Conservation (phyloP, 2,113 vertebrate species). For the Heterocephalus glaber region DNA sequence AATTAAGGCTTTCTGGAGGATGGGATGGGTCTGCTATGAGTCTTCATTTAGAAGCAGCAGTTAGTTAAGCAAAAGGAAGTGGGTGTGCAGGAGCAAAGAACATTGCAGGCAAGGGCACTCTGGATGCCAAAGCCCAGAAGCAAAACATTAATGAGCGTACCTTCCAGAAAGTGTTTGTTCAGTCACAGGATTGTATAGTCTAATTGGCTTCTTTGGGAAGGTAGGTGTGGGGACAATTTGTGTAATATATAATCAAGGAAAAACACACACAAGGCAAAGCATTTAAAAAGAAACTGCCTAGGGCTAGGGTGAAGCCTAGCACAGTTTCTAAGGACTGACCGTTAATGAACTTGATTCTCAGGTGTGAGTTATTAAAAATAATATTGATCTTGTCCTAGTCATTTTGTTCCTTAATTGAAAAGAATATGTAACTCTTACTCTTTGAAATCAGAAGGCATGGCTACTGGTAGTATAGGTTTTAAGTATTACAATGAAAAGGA, state of each 20-base stretch:
- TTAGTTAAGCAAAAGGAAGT: not conserved
- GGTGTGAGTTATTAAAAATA: not conserved
- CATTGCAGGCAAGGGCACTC: not conserved
- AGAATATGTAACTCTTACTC: not conserved
- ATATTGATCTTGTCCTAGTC: not conserved
- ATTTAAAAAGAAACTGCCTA: not conserved
- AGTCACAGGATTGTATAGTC: not conserved
- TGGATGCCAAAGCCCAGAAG: not conserved
- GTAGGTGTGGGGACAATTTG: not conserved
- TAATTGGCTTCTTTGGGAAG: not conserved
- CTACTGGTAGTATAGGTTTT: not conserved
- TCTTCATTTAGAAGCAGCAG: not conserved
- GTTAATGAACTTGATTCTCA: not conserved
- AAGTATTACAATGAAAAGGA: not conserved
- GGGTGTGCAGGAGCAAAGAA: not conserved
- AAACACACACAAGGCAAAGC: not conserved
- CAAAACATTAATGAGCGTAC: not conserved
- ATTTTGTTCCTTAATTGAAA: conserved; percentile 18
- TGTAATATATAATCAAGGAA: not conserved
- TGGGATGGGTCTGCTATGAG: not conserved
- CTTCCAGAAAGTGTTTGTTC: not conserved
- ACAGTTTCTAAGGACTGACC: not conserved
- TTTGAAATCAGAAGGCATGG: not conserved
- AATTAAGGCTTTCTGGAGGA: not conserved
- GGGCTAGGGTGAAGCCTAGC: not conserved